Evolutionary conservation across 2,888 invertebrate genomes (phyloP).

Genomic region (Thyatira batis): DNA sequence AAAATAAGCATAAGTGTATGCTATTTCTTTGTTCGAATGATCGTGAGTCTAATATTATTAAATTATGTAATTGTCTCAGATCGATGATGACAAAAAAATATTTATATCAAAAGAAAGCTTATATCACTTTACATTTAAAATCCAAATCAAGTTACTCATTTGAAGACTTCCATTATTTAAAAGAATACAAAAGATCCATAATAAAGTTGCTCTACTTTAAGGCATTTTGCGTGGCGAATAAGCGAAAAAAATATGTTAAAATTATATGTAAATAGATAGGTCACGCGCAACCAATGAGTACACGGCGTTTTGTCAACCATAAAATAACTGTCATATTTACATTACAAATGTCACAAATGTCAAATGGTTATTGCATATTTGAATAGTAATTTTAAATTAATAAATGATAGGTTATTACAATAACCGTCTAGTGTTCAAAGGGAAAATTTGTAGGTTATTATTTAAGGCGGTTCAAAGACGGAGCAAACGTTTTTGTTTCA

Average conservation of each 20-base stretch:
- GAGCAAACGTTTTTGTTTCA: neutral
- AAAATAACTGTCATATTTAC: neutral
- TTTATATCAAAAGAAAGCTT: too few species aligned
- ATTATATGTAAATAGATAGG: constrained; percentile 5
- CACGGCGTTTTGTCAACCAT: neutral
- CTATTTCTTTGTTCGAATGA: too few species aligned
- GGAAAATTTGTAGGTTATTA: neutral
- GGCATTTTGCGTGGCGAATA: too few species aligned
- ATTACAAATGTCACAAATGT: neutral
- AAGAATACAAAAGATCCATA: too few species aligned
- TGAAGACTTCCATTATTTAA: too few species aligned
- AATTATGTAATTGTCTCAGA: too few species aligned
- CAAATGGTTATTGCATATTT: neutral
- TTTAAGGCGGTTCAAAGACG: neutral
- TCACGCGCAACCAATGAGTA: constrained; percentile 6
- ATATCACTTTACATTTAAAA: too few species aligned
- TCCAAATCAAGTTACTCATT: too few species aligned
- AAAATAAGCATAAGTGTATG: too few species aligned
- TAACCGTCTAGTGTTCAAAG: neutral
- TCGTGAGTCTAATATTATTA: too few species aligned
- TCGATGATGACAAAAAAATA: too few species aligned
- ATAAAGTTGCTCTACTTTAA: too few species aligned
- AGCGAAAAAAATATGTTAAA: neutral
- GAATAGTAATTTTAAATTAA: neutral
- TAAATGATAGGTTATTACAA: neutral